Evolutionary conservation across 2,888 invertebrate species (phyloP).

Genomic region (Plagodis dolabraria): DNA sequence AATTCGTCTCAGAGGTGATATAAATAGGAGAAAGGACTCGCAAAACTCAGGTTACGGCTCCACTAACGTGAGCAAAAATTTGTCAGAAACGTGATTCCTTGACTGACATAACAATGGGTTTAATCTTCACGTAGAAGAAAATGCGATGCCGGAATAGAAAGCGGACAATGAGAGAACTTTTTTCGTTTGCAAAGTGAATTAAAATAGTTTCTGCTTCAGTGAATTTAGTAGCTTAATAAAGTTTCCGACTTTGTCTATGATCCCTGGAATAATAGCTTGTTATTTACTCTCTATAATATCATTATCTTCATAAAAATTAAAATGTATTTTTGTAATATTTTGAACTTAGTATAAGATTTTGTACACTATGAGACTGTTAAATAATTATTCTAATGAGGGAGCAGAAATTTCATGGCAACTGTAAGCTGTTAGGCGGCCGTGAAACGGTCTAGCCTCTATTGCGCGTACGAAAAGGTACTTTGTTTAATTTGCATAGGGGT

Average conservation of each 20-base stretch:
- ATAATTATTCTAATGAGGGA: constrained; percentile 62
- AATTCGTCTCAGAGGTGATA: constrained; percentile 64
- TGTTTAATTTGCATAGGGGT: constrained; percentile 33
- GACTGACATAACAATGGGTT: constrained; percentile 77
- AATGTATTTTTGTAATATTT: neutral
- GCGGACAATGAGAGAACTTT: constrained; percentile 38
- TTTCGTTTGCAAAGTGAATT: constrained; percentile 29
- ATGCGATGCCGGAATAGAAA: constrained; percentile 58
- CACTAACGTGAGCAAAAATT: constrained; percentile 66
- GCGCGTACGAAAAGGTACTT: constrained; percentile 23
- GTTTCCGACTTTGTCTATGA: constrained; percentile 20
- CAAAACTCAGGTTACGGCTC: constrained; percentile 66
- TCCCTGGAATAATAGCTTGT: constrained; percentile 16
- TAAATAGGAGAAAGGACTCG: constrained; percentile 67
- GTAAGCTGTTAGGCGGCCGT: constrained; percentile 49
- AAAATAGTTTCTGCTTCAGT: constrained; percentile 27
- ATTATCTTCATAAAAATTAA: neutral
- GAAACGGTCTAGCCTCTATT: constrained; percentile 33
- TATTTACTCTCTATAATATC: constrained; percentile 4
- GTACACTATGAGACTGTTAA: constrained; percentile 47
- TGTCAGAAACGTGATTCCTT: constrained; percentile 74
- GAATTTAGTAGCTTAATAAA: constrained; percentile 24
- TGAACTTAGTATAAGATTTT: constrained; percentile 20
- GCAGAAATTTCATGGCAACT: constrained; percentile 49
- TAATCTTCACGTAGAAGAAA: constrained; percentile 71